Evolutionary conservation across 2,113 vertebrate genomes (phyloP).

Genomic region (Odontophorus gujanensis): DNA sequence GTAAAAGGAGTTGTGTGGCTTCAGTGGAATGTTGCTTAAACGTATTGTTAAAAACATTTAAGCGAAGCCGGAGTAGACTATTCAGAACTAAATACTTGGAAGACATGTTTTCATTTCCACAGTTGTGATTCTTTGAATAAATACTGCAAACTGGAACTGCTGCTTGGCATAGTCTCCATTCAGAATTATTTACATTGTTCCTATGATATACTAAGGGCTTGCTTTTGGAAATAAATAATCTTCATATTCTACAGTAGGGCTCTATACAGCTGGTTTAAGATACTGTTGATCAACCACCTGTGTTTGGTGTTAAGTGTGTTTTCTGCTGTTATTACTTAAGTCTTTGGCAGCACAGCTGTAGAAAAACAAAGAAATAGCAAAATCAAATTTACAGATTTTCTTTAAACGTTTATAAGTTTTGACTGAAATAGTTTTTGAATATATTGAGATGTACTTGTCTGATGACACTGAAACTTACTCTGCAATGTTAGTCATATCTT

Average conservation of each 20-base stretch:
- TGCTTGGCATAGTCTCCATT: background rate
- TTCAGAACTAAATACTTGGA: background rate
- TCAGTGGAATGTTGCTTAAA: background rate
- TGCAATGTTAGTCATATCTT: background rate
- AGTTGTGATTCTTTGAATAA: background rate
- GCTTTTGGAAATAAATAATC: background rate
- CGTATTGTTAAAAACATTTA: background rate
- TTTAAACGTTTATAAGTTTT: background rate
- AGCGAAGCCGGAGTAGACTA: background rate
- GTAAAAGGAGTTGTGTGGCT: background rate
- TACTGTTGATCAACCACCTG: background rate
- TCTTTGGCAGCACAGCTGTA: background rate
- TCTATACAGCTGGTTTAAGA: background rate
- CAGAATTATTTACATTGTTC: background rate
- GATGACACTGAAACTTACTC: background rate
- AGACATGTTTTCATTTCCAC: background rate
- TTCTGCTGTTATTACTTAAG: background rate
- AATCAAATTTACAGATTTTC: background rate
- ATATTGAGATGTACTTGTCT: background rate
- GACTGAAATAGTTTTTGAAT: background rate
- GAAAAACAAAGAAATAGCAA: background rate
- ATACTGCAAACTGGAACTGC: background rate
- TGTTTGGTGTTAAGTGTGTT: background rate
- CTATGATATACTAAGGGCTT: background rate
- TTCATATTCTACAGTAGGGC: background rate